Percentiles rank a stretch among this genome's conserved stretches.
These are phyloP conservation scores for Platyscapa corneri DNA, from an alignment of 1,140 invertebrate species.

Conservation along the genomic window DNA sequence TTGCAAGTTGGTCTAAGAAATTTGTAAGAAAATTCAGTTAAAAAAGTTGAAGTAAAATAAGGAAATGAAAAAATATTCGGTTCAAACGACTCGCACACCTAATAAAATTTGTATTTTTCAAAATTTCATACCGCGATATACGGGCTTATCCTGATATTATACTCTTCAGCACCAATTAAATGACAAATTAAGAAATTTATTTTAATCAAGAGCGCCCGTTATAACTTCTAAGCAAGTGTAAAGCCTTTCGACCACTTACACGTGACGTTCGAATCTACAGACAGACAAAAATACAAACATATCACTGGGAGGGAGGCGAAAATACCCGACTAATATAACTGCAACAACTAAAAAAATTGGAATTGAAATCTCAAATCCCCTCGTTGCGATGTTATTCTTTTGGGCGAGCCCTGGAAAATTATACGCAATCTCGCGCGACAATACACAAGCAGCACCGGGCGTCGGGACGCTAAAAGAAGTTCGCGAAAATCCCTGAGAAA, in stretches of 20 bases:
- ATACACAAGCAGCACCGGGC: neutral
- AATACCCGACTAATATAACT: neutral
- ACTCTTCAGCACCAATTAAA: too few relatives aligned
- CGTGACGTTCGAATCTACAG: neutral
- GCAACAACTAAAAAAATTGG: neutral
- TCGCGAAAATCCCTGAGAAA: conserved; percentile 8
- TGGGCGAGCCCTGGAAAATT: neutral
- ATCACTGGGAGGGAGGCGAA: neutral
- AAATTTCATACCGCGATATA: too few relatives aligned
- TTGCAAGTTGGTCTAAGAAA: too few relatives aligned
- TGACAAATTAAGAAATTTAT: neutral
- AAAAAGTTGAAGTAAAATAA: too few relatives aligned
- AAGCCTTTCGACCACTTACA: neutral
- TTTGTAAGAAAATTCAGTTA: too few relatives aligned
- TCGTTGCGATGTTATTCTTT: too few relatives aligned
- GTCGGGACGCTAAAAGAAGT: neutral
- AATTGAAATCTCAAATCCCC: conserved; percentile 17
- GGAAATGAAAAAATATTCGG: too few relatives aligned
- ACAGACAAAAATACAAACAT: neutral
- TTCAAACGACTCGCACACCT: too few relatives aligned
- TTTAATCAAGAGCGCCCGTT: neutral
- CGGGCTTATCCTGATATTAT: too few relatives aligned
- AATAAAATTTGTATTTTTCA: too few relatives aligned
- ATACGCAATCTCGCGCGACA: neutral
- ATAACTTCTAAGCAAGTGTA: neutral